These are phyloP conservation scores for Dendrocopos noguchii DNA, from an alignment of 2,113 vertebrate genomes.

Conservation along the genomic window DNA sequence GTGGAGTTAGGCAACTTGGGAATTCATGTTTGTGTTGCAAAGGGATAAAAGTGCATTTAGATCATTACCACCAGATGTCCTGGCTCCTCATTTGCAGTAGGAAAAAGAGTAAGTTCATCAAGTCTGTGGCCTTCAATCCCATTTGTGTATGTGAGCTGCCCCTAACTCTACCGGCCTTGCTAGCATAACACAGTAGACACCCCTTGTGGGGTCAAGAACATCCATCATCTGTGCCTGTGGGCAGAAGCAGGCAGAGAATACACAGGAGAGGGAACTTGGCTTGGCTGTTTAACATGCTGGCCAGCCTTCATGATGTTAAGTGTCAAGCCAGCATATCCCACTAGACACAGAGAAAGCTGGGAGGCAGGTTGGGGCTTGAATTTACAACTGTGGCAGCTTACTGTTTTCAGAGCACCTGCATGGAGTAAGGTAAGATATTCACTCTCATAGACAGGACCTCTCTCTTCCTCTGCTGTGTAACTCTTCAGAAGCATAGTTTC, in stretches of 20 bases:
- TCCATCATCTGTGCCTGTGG: constrained; percentile 38
- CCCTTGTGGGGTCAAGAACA: neutral
- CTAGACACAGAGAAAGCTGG: neutral
- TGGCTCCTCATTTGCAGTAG: constrained; percentile 13
- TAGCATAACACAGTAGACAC: neutral
- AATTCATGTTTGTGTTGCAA: constrained; percentile 30
- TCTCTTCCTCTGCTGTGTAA: neutral
- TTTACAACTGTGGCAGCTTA: neutral
- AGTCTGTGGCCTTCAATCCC: constrained; percentile 1
- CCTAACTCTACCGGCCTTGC: neutral
- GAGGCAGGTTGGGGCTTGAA: neutral
- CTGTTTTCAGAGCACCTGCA: neutral
- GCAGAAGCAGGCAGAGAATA: constrained; percentile 22
- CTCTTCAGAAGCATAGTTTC: neutral
- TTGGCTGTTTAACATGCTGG: constrained; percentile 28
- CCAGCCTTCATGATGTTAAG: neutral
- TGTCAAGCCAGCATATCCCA: neutral
- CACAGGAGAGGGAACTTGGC: constrained; percentile 19
- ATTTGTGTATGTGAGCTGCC: neutral
- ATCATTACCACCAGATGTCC: constrained; percentile 42
- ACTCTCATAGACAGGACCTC: neutral
- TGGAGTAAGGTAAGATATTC: constrained; percentile 36
- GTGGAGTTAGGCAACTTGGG: constrained; percentile 21
- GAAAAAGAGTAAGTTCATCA: constrained; percentile 17
- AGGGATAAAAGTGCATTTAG: constrained; percentile 48